A percentile compares a stretch with the other conserved stretches of the same genome.
phyloP scores from a whole-genome alignment of 2,113 vertebrate species.

The Mola mola region DNA sequence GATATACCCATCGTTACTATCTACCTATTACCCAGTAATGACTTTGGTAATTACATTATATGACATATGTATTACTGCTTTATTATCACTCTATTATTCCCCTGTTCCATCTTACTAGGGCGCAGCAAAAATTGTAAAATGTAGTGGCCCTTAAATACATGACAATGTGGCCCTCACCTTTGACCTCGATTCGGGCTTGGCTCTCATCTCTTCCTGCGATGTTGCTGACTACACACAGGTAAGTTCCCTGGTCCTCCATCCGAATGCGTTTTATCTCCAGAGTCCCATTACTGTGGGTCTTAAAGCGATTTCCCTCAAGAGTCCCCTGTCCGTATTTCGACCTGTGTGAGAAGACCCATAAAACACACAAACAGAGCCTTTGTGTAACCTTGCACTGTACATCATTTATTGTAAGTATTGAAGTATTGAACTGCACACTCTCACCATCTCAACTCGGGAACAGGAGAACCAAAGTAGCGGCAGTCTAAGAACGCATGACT shows the following conservation, averaged over 20 bases:
- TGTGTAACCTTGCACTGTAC: background rate
- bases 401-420: background rate
- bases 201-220: conserved; percentile 91
- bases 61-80: too few relatives aligned
- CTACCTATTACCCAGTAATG: too few relatives aligned
- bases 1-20: too few relatives aligned
- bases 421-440: conserved; percentile 15
- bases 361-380: conserved; percentile 27
- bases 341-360: conserved; percentile 77
- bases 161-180: conserved; percentile 83
- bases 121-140: too few relatives aligned
- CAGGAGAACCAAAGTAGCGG: conserved; percentile 93
- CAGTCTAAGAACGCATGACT: conserved; percentile 88
- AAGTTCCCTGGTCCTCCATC: conserved; percentile 92
- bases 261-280: conserved; percentile 88
- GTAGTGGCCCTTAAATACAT: background rate
- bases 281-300: conserved; percentile 88
- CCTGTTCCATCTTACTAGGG: too few relatives aligned
- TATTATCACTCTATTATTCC: too few relatives aligned
- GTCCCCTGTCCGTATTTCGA: conserved; percentile 94
- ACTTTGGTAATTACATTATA: too few relatives aligned
- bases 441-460: conserved; percentile 94
- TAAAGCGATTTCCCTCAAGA: conserved; percentile 91
- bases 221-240: conserved; percentile 92
- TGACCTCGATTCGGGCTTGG: conserved; percentile 92